Conservation (phyloP, 2,888 invertebrate species). For the Drosophila recens region DNA sequence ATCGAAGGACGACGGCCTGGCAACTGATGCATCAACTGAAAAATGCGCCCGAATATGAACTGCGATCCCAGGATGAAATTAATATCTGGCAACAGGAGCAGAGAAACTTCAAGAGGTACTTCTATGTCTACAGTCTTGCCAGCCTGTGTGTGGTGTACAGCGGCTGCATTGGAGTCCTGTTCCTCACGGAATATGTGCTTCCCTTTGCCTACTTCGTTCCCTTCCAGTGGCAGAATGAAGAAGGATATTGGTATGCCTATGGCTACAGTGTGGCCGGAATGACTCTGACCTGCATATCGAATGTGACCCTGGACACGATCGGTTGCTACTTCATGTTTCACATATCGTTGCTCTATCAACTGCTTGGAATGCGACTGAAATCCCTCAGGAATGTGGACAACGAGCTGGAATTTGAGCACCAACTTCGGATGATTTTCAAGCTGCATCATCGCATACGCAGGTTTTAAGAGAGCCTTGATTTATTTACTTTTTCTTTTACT, state of each 20-base stretch:
- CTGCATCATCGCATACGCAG: slow-evolving; percentile 54
- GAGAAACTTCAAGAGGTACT: slow-evolving; percentile 50
- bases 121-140: slow-evolving; percentile 38
- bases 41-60: slow-evolving; percentile 23
- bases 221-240: slow-evolving; percentile 71
- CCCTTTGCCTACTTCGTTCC: slow-evolving; percentile 80
- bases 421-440: slow-evolving; percentile 45
- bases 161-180: slow-evolving; percentile 48
- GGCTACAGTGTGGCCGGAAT: slow-evolving; percentile 66
- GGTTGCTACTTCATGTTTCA: slow-evolving; percentile 79
- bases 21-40: slow-evolving; percentile 59
- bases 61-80: slow-evolving; percentile 49
- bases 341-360: slow-evolving; percentile 65
- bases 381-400: slow-evolving; percentile 25
- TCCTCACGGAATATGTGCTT: slow-evolving; percentile 62
- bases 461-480: slow-evolving; percentile 11
- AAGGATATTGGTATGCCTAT: slow-evolving; percentile 69
- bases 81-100: slow-evolving; percentile 66
- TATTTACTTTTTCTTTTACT: too few species aligned
- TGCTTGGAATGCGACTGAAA: slow-evolving; percentile 72
- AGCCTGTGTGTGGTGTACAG: slow-evolving; percentile 54
- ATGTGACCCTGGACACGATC: slow-evolving; percentile 72
- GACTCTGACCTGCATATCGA: slow-evolving; percentile 64
- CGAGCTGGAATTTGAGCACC: slow-evolving; percentile 30
- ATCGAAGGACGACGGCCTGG: slow-evolving; percentile 44